phyloP scores from a whole-genome alignment of 2,888 invertebrate genomes.

The Meiosimyza platycephala region DNA sequence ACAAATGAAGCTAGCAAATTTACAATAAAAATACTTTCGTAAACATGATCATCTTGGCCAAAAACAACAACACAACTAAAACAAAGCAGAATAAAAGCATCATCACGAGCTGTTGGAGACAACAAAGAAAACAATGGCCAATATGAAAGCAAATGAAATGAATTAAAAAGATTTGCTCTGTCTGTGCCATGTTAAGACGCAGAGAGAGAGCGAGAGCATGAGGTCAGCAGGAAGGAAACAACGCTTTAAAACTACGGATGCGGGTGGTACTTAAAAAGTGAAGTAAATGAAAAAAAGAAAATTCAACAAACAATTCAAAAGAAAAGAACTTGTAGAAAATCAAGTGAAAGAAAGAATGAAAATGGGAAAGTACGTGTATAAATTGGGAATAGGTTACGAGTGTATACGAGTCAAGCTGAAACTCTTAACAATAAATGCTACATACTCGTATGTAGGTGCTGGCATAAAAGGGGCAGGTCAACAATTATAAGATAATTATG shows the following conservation, averaged over 20 bases:
- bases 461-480: no score
- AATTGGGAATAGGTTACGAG: slow-evolving; percentile 23
- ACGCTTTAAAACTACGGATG: no score
- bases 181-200: background rate
- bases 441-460: no score
- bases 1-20: background rate
- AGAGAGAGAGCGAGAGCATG: background rate
- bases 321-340: no score
- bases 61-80: background rate
- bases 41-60: slow-evolving; percentile 12
- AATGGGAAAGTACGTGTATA: background rate
- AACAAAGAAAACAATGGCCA: background rate
- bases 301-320: background rate
- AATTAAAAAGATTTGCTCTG: no score
- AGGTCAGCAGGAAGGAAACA: background rate
- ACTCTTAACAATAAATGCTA: no score
- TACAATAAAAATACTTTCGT: slow-evolving; percentile 41
- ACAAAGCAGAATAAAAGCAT: background rate
- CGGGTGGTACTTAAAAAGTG: background rate
- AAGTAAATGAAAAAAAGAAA: background rate
- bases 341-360: no score
- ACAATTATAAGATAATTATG: no score
- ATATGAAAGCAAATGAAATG: slow-evolving; percentile 2
- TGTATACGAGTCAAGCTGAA: no score
- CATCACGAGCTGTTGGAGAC: no score